Percentiles rank a stretch among this genome's conserved stretches.
These are phyloP conservation scores for Sebastes cheni DNA, from an alignment of 2,797 vertebrate genomes.

Conservation along the genomic window DNA sequence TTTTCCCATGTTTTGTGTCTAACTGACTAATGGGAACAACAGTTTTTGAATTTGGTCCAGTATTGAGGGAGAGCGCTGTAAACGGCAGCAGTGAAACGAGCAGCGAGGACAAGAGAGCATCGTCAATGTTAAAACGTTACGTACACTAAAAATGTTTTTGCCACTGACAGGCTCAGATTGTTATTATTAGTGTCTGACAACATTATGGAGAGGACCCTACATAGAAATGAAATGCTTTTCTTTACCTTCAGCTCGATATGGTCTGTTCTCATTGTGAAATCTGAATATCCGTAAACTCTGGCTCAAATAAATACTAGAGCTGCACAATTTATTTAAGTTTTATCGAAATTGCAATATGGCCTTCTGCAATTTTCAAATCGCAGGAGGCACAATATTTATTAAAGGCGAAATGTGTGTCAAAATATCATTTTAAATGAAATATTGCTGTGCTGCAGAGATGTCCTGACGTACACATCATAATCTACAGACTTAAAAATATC, in stretches of 20 bases:
- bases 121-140: neutral
- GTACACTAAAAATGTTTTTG: neutral
- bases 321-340: neutral
- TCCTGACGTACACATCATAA: neutral
- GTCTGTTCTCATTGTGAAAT: too few species aligned
- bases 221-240: accelerated
- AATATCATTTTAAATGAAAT: neutral
- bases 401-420: neutral
- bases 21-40: neutral
- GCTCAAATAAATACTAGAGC: neutral
- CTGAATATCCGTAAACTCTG: neutral
- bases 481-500: neutral
- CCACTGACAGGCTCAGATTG: neutral
- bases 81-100: neutral
- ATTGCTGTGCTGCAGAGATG: neutral
- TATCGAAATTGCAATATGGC: too few species aligned
- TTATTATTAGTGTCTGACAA: neutral
- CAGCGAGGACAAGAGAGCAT: neutral
- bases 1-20: neutral
- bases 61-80: neutral
- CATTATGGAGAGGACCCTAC: neutral
- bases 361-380: too few species aligned
- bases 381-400: too few species aligned
- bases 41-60: neutral
- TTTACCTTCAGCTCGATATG: neutral